Evolutionary conservation across 2,797 vertebrate species (phyloP).

Genomic region (Catostomus latipinnis): DNA sequence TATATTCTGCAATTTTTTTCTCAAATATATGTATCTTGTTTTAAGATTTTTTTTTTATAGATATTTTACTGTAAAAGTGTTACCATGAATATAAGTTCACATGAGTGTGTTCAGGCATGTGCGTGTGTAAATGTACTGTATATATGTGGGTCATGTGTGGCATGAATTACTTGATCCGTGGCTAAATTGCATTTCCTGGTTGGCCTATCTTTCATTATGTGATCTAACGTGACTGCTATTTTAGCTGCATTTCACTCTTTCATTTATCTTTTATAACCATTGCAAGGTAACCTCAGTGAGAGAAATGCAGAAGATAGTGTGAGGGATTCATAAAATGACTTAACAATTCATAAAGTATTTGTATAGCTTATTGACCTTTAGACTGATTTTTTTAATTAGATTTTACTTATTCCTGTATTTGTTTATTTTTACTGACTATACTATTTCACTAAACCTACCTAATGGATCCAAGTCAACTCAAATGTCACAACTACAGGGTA

Average conservation of each 20-base stretch:
- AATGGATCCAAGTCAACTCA: background rate
- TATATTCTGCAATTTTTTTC: no score
- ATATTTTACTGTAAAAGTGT: no score
- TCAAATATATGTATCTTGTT: no score
- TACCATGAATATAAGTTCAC: background rate
- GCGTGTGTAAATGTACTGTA: no score
- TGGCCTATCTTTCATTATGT: conserved; percentile 13
- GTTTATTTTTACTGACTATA: background rate
- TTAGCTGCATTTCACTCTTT: background rate
- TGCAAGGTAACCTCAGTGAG: background rate
- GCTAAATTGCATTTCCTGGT: conserved; percentile 28
- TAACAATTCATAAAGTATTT: conserved; percentile 8
- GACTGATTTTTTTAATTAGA: background rate
- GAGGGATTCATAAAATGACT: background rate
- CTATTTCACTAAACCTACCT: background rate
- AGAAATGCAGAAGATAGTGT: background rate
- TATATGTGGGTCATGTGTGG: conserved; percentile 17
- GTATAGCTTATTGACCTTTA: background rate
- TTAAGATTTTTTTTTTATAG: no score
- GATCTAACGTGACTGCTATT: conserved; percentile 6
- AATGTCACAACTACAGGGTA: conserved; percentile 1
- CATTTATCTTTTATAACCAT: background rate
- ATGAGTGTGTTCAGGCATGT: background rate
- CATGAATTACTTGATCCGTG: conserved; percentile 25
- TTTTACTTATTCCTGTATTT: background rate